phyloP scores from a whole-genome alignment of 2,797 vertebrate species.

The Rhynchonycteris naso region DNA sequence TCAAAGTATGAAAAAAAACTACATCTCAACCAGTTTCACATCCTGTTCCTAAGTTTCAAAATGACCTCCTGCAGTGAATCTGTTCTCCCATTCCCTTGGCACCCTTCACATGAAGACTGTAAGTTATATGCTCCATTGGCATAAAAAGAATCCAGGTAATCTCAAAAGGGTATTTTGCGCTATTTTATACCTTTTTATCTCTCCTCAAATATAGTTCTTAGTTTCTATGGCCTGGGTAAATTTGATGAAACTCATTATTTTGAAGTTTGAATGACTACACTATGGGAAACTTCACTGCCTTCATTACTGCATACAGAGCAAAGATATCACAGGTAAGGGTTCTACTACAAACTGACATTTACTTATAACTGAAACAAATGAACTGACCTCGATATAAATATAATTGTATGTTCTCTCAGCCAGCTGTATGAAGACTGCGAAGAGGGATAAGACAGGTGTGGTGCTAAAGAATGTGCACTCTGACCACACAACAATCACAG shows the following conservation, averaged over 20 bases:
- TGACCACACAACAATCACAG: slow-evolving; percentile 97
- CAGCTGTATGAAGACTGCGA: slow-evolving; percentile 97
- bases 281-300: not conserved
- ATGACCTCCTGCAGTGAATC: not conserved
- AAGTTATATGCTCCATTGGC: not conserved
- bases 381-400: slow-evolving; percentile 96
- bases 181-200: slow-evolving; percentile 4
- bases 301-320: slow-evolving; percentile 11
- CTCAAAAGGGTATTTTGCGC: not conserved
- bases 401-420: slow-evolving; percentile 97
- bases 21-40: not conserved
- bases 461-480: slow-evolving; percentile 99
- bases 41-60: not conserved
- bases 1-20: slow-evolving; percentile 24
- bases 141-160: slow-evolving; percentile 15
- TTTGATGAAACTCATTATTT: slow-evolving; percentile 44
- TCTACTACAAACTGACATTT: not conserved
- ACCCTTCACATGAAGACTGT: not conserved
- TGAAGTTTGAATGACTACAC: slow-evolving; percentile 40
- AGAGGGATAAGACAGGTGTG: slow-evolving; percentile 94
- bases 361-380: not conserved
- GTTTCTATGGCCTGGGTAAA: slow-evolving; percentile 17
- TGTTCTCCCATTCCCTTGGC: not conserved
- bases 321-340: not conserved
- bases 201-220: slow-evolving; percentile 31